Conservation (phyloP, 2,888 invertebrate species). For the Drosophila melanosoma region DNA sequence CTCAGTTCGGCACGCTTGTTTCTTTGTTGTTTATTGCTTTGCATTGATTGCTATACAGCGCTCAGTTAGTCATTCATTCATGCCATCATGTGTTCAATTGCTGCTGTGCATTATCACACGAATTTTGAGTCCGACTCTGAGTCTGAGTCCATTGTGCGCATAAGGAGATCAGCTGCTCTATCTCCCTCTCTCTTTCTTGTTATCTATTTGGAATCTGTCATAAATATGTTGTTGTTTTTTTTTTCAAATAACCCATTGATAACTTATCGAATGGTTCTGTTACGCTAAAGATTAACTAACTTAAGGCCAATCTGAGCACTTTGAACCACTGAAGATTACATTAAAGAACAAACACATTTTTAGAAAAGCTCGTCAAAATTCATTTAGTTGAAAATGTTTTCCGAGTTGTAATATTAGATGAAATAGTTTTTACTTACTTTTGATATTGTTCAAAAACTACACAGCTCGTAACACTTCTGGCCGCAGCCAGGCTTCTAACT, state of each 20-base stretch:
- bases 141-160: constrained; percentile 8
- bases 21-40: constrained; percentile 32
- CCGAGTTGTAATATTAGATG: neutral
- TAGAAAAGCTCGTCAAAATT: neutral
- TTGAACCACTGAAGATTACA: neutral
- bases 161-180: neutral
- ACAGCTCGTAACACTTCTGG: constrained; percentile 28
- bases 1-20: constrained; percentile 18
- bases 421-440: constrained; percentile 32
- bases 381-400: neutral
- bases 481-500: constrained; percentile 33
- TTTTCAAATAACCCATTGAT: constrained; percentile 37
- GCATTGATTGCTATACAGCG: constrained; percentile 36
- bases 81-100: constrained; percentile 45
- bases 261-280: constrained; percentile 55
- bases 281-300: constrained; percentile 31
- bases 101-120: constrained; percentile 35
- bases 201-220: constrained; percentile 1
- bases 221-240: constrained; percentile 23
- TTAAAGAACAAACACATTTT: neutral
- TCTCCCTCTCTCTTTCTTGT: constrained; percentile 9
- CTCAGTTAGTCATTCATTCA: constrained; percentile 60
- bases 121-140: neutral
- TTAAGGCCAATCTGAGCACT: neutral
- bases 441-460: neutral